A percentile compares a stretch with the other conserved stretches of the same genome.
These are phyloP conservation scores for Ips typographus DNA, from an alignment of 1,140 invertebrate genomes.

Conservation along the genomic window DNA sequence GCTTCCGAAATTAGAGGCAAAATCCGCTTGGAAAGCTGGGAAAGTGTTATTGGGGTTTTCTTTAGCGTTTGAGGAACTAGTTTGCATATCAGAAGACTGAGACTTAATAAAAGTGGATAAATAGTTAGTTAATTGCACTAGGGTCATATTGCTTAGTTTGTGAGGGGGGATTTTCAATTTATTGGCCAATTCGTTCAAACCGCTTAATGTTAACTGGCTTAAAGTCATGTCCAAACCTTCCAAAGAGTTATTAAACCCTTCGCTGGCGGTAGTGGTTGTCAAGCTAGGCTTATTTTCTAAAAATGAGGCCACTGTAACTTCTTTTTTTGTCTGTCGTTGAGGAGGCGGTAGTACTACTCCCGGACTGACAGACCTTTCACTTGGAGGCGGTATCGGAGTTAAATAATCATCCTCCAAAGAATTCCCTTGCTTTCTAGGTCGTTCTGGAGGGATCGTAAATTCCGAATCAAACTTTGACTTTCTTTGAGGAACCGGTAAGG, in stretches of 20 bases:
- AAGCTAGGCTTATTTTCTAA: conserved; percentile 40
- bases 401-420: conserved; percentile 62
- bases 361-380: conserved; percentile 20
- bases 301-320: conserved; percentile 44
- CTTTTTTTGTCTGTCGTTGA: conserved; percentile 45
- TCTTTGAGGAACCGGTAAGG: conserved; percentile 64
- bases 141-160: conserved; percentile 78
- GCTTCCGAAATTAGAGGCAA: conserved; percentile 61
- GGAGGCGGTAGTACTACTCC: conserved; percentile 50
- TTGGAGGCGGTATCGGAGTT: conserved; percentile 57
- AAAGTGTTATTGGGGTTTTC: conserved; percentile 27
- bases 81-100: conserved; percentile 42
- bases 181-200: conserved; percentile 73
- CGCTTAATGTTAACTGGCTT: conserved; percentile 77
- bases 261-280: conserved; percentile 31
- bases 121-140: conserved; percentile 80
- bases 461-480: conserved; percentile 58
- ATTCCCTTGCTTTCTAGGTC: conserved; percentile 51
- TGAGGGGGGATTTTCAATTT: conserved; percentile 74
- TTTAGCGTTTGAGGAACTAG: background rate
- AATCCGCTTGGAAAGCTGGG: conserved; percentile 59
- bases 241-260: conserved; percentile 47
- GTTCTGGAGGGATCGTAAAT: conserved; percentile 47
- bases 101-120: conserved; percentile 65
- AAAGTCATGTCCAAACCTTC: conserved; percentile 72